Conservation (phyloP, 1,140 invertebrate genomes). For the Trichogramma pretiosum region DNA sequence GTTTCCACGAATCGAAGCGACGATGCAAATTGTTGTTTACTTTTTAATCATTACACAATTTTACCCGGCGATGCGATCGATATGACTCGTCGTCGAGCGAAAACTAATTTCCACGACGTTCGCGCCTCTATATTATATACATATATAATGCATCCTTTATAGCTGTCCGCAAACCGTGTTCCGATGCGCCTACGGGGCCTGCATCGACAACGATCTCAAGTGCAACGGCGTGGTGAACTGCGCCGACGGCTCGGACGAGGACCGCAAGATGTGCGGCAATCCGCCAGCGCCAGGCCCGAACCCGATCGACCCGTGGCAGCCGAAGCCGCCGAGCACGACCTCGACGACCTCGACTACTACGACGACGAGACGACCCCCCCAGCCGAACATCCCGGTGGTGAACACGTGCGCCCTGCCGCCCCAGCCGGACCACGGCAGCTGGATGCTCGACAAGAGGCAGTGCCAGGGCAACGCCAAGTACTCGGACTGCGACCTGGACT, state of each 20-base stretch:
- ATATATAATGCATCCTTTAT: too few relatives aligned
- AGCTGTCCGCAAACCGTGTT: constrained; percentile 44
- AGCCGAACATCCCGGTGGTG: neutral
- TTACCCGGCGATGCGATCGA: too few relatives aligned
- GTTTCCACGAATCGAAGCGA: too few relatives aligned
- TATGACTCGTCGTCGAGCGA: too few relatives aligned
- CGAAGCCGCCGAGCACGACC: neutral
- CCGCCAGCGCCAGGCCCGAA: neutral
- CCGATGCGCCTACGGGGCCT: constrained; percentile 54
- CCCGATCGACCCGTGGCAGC: constrained; percentile 6
- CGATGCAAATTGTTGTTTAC: too few relatives aligned
- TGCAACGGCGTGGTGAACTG: constrained; percentile 56
- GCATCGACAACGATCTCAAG: constrained; percentile 46
- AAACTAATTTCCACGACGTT: too few relatives aligned
- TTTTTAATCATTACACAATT: too few relatives aligned
- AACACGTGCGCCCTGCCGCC: constrained; percentile 24
- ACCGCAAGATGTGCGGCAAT: constrained; percentile 23
- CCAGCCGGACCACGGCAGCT: constrained; percentile 31
- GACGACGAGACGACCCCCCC: too few relatives aligned
- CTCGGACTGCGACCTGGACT: constrained; percentile 20
- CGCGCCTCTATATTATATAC: too few relatives aligned
- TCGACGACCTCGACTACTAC: neutral
- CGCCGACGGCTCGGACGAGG: constrained; percentile 61
- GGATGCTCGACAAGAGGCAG: constrained; percentile 27
- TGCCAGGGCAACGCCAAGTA: constrained; percentile 15